Conservation (phyloP, 2,113 vertebrate genomes). For the Aegotheles bennettii region DNA sequence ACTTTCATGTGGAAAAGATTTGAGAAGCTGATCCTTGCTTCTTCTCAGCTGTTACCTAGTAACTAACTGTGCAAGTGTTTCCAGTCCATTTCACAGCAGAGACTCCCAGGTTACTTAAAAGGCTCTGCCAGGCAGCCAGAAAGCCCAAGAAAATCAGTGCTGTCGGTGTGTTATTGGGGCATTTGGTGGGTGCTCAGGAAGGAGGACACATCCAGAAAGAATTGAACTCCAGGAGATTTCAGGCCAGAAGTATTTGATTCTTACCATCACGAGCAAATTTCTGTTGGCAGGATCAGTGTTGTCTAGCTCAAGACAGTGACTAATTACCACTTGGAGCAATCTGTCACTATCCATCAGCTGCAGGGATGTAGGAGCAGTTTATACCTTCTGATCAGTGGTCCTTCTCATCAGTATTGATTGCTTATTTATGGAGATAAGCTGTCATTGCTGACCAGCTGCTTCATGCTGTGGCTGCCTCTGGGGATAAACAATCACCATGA, state of each 20-base stretch:
- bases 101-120: background rate
- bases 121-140: background rate
- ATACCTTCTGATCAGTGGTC: background rate
- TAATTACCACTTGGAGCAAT: background rate
- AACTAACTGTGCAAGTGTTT: background rate
- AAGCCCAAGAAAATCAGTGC: background rate
- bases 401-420: background rate
- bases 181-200: background rate
- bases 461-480: background rate
- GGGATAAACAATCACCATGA: background rate
- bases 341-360: background rate
- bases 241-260: background rate
- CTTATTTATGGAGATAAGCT: background rate
- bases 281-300: background rate
- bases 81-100: background rate
- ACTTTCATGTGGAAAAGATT: background rate
- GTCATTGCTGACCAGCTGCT: background rate
- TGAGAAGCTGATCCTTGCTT: slow-evolving; percentile 5
- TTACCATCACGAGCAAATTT: background rate
- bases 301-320: background rate
- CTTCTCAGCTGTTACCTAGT: slow-evolving; percentile 32
- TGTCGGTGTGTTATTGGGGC: fast-evolving
- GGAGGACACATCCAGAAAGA: background rate
- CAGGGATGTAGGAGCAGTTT: fast-evolving
- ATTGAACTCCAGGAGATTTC: background rate